A percentile compares a stretch with the other conserved stretches of the same genome.
These are phyloP conservation scores for Caenorhabditis sp. DNA, from an alignment of 2,888 invertebrate species.

Conservation along the genomic window DNA sequence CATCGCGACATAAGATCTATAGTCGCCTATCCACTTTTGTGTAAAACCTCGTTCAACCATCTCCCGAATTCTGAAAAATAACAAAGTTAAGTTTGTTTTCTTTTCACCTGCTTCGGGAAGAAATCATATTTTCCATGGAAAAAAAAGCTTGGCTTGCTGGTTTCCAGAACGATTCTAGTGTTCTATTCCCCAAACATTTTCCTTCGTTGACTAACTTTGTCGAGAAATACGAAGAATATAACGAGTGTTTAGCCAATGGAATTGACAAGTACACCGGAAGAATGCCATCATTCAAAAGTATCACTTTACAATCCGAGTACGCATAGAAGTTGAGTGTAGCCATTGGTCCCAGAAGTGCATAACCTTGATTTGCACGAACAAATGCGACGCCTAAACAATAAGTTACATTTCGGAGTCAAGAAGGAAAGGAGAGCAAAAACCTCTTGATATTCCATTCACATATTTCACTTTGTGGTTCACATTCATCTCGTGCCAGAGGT, in stretches of 20 bases:
- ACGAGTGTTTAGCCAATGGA: slow-evolving; percentile 68
- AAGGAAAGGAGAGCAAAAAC: slow-evolving; percentile 41
- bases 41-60: slow-evolving; percentile 80
- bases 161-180: background rate
- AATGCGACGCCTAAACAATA: slow-evolving; percentile 69
- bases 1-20: slow-evolving; percentile 69
- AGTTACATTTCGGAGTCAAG: slow-evolving; percentile 1
- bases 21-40: slow-evolving; percentile 80
- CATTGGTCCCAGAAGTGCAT: slow-evolving; percentile 76
- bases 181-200: background rate
- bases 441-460: slow-evolving; percentile 70
- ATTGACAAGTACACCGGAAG: slow-evolving; percentile 77
- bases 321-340: slow-evolving; percentile 75
- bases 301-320: slow-evolving; percentile 73
- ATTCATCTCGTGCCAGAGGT: slow-evolving; percentile 77
- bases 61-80: slow-evolving; percentile 73
- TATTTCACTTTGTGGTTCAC: slow-evolving; percentile 74
- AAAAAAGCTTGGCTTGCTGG: background rate
- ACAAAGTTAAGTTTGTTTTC: background rate
- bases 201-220: slow-evolving; percentile 50
- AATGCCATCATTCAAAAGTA: slow-evolving; percentile 73
- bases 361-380: slow-evolving; percentile 67
- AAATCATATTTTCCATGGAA: no score
- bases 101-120: no score
- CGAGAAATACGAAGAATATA: slow-evolving; percentile 72